Evolutionary conservation across 1,140 invertebrate species (phyloP).

Genomic region (Saccostrea echinata): DNA sequence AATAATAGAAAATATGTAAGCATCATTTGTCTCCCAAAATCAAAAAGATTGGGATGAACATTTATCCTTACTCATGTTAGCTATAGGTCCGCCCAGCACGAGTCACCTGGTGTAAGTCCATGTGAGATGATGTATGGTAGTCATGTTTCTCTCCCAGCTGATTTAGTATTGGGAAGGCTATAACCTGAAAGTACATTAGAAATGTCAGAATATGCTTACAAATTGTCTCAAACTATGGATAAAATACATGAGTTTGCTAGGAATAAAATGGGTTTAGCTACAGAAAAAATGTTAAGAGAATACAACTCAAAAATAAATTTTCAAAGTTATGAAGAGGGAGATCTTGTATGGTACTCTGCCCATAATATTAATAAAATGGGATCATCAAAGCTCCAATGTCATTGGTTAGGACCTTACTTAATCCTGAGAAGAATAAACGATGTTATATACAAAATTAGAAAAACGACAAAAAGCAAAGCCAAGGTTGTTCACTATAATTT

Average conservation of each 20-base stretch:
- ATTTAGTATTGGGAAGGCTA: constrained; percentile 47
- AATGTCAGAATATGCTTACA: constrained; percentile 43
- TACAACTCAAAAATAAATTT: constrained; percentile 13
- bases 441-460: no score
- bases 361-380: not conserved
- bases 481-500: no score
- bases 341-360: constrained; percentile 24
- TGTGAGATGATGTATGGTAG: constrained; percentile 49
- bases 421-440: no score
- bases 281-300: constrained; percentile 13
- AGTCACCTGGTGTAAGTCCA: constrained; percentile 39
- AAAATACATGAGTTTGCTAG: constrained; percentile 46
- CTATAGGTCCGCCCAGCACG: constrained; percentile 57
- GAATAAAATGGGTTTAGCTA: constrained; percentile 1
- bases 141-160: constrained; percentile 47
- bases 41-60: constrained; percentile 60
- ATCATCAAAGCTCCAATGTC: no score
- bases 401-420: no score
- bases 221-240: constrained; percentile 36
- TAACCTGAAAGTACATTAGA: constrained; percentile 34
- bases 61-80: constrained; percentile 50
- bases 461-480: no score
- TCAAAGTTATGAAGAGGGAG: constrained; percentile 9
- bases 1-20: constrained; percentile 50
- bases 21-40: constrained; percentile 52